Base-by-base conservation (phyloP, 2,888 invertebrate genomes). In the Norana najaformis region DNA sequence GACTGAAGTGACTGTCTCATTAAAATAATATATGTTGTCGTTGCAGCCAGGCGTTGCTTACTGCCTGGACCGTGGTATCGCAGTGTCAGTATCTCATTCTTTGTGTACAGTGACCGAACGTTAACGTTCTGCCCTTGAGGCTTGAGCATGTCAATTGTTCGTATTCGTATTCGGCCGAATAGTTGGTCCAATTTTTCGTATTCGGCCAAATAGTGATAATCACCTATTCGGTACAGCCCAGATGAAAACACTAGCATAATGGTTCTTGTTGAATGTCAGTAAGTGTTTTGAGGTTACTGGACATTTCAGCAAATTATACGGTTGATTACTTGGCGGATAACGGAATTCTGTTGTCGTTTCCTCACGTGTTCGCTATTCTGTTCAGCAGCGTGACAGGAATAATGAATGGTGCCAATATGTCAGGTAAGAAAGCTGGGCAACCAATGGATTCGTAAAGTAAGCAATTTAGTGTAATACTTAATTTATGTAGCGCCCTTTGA, bases 381-480 rank as follows among this genome's bases (percentile, higher is more conserved):
- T 99, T 99, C 95, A 98, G 98, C 37, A 99, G 99, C 34, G 98
- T 99, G 4, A 99, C 99, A 0, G 99, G 99, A 3, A 98, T 99
- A 92, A 99, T 99, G 98, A 99, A 99, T 85, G 99, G 99, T 0
- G 99, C 99, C 47, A 99, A 99, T 95, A 99, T 99, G 99, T 99
- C 96, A 88, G 96, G 95, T 95, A 91, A 14, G 89, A n/a, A 69
- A n/a, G n/a, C 8, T n/a, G n/a, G 30, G n/a, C 4, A 69, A 69
- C 69, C 69, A 69, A n/a, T 69, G n/a, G 69, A 69, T 69, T n/a
- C n/a, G 69, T n/a, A 11, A 41, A 30, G 69, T 69, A n/a, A 69
- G n/a, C n/a, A 69, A 69, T 69, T 6, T n/a, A 69, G 0, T n/a
- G n/a, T 2, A 8, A n/a, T 69, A 16, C 30, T 11, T 69, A 8